Evolutionary conservation across 2,797 vertebrate species (phyloP).

Genomic region (Dallia pectoralis): DNA sequence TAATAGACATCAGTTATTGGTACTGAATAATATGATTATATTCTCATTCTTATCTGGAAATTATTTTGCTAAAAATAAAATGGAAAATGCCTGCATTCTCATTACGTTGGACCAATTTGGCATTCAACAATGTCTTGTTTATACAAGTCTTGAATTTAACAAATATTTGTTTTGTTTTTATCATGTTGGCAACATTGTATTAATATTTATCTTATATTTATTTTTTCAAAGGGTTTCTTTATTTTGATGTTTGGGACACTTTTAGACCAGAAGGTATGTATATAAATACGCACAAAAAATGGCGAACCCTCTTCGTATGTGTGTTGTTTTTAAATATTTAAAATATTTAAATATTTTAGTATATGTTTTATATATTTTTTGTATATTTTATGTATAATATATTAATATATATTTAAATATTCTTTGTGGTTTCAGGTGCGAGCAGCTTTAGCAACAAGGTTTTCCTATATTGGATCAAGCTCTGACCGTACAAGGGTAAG

Average conservation of each 20-base stretch:
- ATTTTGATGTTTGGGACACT: constrained; percentile 74
- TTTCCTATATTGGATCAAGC: constrained; percentile 49
- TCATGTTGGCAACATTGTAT: background rate
- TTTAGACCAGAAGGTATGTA: constrained; percentile 68
- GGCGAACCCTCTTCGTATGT: background rate
- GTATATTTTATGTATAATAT: too few species aligned
- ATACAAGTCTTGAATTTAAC: background rate
- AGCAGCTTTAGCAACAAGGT: constrained; percentile 71
- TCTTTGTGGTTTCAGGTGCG: constrained; percentile 74
- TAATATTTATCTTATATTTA: background rate
- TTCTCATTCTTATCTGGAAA: background rate
- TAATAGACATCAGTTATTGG: too few species aligned
- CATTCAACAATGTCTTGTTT: too few species aligned
- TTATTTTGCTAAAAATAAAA: background rate
- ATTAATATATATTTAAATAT: too few species aligned
- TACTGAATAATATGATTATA: too few species aligned
- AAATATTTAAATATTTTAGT: too few species aligned
- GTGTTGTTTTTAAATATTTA: background rate
- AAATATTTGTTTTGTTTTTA: background rate
- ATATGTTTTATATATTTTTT: too few species aligned
- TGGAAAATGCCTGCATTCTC: too few species aligned
- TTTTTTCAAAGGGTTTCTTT: constrained; percentile 75
- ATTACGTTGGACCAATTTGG: too few species aligned
- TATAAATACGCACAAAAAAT: background rate
- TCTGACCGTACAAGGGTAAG: constrained; percentile 80